Base-by-base conservation (phyloP, 1,140 invertebrate species). In the Leptestheria dahalacensis region DNA sequence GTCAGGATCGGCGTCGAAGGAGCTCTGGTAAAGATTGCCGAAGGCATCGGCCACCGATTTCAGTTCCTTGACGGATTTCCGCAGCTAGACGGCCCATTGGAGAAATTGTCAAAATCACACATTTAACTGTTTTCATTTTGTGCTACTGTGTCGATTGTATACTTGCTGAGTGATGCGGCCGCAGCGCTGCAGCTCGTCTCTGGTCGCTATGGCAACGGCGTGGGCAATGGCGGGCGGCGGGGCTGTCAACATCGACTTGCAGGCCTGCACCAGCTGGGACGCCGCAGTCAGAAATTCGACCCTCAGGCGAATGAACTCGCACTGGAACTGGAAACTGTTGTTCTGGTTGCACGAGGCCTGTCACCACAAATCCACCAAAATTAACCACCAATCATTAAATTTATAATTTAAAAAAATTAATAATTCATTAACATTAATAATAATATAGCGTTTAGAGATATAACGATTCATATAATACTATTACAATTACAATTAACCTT, bases 171-270 rank as follows among this genome's bases (percentile, higher is more conserved):
- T 84, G 2, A 91, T 83, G 62, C 89, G 80, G 1, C 88, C 87
- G 72, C 84, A 90, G 65, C 84, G 78, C 62, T 87, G 82, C 12
- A 89, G 77, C 66, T 91, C 86, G 67, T 92, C 88, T 58, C 86
- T 77, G 9, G 82, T 86, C 18, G 78, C 80, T 57, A 82, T 75
- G 0, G 88, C 88, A 50, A 91, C 78, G 10, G 86, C 82, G 1
- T 82, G 79, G 1, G 91, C 89, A 62, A 95, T 92, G 2, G 91
- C 91, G 2, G 92, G 90, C 26, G 91, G 91, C 23, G 91, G 91
- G 52, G 90, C 86, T 59, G 91, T 90, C 65, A 86, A 86, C 25
- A 94, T 77, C 47, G 87, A 85, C 67, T 84, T 80, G 66, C 87
- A 89, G 0, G 85, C 82, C 29, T 84, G 80, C 21, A 89, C 74